Evolutionary conservation across 2,113 vertebrate genomes (phyloP).

Genomic region (Gymnogyps californianus): DNA sequence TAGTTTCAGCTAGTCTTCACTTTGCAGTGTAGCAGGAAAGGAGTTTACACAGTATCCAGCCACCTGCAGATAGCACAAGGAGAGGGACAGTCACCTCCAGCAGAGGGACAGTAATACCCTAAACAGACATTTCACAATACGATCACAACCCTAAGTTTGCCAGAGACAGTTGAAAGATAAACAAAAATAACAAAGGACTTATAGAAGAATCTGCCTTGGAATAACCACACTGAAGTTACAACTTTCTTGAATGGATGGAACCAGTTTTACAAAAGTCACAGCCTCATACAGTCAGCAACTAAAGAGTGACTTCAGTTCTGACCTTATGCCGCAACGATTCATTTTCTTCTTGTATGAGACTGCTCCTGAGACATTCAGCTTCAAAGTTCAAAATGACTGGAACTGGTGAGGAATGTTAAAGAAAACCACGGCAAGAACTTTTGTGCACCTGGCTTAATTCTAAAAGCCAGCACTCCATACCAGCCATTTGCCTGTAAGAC

Average conservation of each 20-base stretch:
- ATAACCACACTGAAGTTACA: neutral
- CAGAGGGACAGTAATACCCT: neutral
- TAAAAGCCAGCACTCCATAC: neutral
- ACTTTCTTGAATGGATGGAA: neutral
- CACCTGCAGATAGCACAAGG: neutral
- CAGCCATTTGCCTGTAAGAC: neutral
- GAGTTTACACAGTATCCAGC: neutral
- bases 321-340: slow-evolving; percentile 90
- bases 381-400: slow-evolving; percentile 93
- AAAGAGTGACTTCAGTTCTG: slow-evolving; percentile 17
- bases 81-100: neutral
- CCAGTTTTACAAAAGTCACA: neutral
- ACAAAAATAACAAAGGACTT: neutral
- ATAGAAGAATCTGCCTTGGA: neutral
- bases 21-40: neutral
- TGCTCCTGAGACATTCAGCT: slow-evolving; percentile 86
- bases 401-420: slow-evolving; percentile 84
- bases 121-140: neutral
- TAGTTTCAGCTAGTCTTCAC: neutral
- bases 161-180: neutral
- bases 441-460: neutral
- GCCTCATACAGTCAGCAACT: neutral
- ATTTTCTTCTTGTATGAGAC: slow-evolving; percentile 86
- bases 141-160: neutral
- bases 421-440: slow-evolving; percentile 2